phyloP scores from a whole-genome alignment of 2,797 vertebrate species.

The Sebastes hubbsi region DNA sequence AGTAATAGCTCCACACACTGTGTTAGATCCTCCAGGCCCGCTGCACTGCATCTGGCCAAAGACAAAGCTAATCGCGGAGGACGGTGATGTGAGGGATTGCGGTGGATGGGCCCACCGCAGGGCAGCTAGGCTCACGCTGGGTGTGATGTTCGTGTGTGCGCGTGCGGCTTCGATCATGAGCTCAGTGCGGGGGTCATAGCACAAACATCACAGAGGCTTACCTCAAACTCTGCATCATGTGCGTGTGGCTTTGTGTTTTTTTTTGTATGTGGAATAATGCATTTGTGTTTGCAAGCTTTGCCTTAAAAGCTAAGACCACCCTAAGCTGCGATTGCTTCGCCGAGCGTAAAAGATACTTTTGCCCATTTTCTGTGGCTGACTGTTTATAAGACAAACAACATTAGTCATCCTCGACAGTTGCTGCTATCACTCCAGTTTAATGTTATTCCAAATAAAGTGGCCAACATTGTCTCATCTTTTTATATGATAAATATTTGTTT shows the following conservation, averaged over 20 bases:
- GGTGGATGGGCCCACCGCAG: constrained; percentile 65
- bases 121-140: constrained; percentile 68
- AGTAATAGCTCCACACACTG: constrained; percentile 66
- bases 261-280: background rate
- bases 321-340: constrained; percentile 38
- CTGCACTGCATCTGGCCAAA: constrained; percentile 68
- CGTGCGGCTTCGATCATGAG: constrained; percentile 48
- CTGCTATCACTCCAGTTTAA: constrained; percentile 39
- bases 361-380: constrained; percentile 37
- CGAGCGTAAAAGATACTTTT: constrained; percentile 35
- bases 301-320: constrained; percentile 39
- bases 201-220: constrained; percentile 68
- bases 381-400: constrained; percentile 59
- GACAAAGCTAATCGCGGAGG: constrained; percentile 73
- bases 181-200: constrained; percentile 66
- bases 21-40: constrained; percentile 71
- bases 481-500: constrained; percentile 32
- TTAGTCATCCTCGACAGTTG: constrained; percentile 35
- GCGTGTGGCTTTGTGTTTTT: constrained; percentile 17
- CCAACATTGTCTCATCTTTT: constrained; percentile 37
- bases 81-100: constrained; percentile 71
- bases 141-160: constrained; percentile 69
- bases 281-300: constrained; percentile 24
- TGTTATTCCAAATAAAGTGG: constrained; percentile 45
- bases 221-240: constrained; percentile 56